Evolutionary conservation across 2,797 vertebrate species (phyloP), one percentile per base, ranked within the genome.

Genomic region (Eulemur rubriventer): DNA sequence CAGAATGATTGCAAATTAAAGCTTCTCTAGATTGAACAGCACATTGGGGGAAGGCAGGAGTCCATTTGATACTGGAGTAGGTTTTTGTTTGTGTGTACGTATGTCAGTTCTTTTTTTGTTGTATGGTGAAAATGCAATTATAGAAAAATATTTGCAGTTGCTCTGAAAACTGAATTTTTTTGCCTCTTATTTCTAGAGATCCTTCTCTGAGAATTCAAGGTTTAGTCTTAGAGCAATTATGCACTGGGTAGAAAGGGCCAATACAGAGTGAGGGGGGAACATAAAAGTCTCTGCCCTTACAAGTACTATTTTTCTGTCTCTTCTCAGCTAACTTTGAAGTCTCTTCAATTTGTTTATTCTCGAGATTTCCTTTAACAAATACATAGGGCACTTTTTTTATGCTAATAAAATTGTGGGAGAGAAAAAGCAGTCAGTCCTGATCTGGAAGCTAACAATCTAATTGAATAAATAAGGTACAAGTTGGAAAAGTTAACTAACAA

Each of bases 1-100:
- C n/a, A 86, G 81, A 85, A 69, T 43, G 76, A 89, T 9, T 89
- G 14, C 28, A 88, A 94, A 94, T 46, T 38, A 83, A 83, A 69
- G 6, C 6, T 52, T 97, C 43, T 95, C 79, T 48, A 83, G 76
- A 33, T 0, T 75, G 50, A 89, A 93, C 33, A 63, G 38, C 79
- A 84, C 3, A 9, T 26, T 59, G 57, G 24, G 57, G 57, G 8
- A 24, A 8, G n/a, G 38, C 20, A 84, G 67, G 30, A 55, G 83
- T 69, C 28, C 67, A 78, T 22, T n/a, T 75, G 78, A 93, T 38
- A 61, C 10, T 59, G 18, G 52, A 65, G 28, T 72, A 20, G 16
- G 61, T 38, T 38, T 82, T 78, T 26, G n/a, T 80, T 41, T 48
- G 12, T 18, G 7, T 84, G 1, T 70, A 16, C 41, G 14, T 70